These are phyloP conservation scores for Vimba vimba DNA, from an alignment of 2,113 vertebrate genomes.

Conservation along the genomic window DNA sequence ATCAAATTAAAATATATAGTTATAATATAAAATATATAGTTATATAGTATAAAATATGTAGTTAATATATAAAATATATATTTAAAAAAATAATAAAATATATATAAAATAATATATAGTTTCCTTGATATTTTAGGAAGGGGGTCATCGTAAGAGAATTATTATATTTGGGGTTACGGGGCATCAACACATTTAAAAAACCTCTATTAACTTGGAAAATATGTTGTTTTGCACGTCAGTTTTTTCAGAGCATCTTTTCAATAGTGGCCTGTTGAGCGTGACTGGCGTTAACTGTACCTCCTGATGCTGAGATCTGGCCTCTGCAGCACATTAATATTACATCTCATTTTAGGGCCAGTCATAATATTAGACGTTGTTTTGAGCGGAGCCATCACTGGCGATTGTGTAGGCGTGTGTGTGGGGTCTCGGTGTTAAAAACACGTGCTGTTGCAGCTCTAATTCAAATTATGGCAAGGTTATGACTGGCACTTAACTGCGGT, in stretches of 20 bases:
- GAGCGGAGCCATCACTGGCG: not conserved
- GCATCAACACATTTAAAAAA: too few relatives aligned
- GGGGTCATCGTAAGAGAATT: too few relatives aligned
- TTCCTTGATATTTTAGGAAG: not conserved
- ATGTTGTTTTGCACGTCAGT: not conserved
- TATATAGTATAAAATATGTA: too few relatives aligned
- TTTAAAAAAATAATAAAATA: too few relatives aligned
- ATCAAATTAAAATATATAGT: too few relatives aligned
- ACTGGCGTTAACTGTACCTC: not conserved
- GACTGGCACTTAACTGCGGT: constrained; percentile 21
- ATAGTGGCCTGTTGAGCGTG: not conserved
- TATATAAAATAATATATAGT: not conserved
- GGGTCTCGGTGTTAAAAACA: constrained; percentile 25
- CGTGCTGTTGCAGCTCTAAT: constrained; percentile 14
- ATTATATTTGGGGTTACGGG: too few relatives aligned
- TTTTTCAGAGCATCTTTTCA: not conserved
- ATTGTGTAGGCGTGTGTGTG: not conserved
- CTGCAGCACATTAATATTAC: not conserved
- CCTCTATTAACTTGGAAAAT: not conserved
- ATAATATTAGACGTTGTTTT: constrained; percentile 36
- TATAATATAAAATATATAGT: too few relatives aligned
- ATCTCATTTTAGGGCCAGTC: constrained; percentile 26
- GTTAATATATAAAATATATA: too few relatives aligned
- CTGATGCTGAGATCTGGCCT: not conserved
- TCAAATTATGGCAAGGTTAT: constrained; percentile 20